Percentiles rank a stretch among this genome's conserved stretches.
These are phyloP conservation scores for Drosophila nigricruria DNA, from an alignment of 2,888 invertebrate species.

Conservation along the genomic window DNA sequence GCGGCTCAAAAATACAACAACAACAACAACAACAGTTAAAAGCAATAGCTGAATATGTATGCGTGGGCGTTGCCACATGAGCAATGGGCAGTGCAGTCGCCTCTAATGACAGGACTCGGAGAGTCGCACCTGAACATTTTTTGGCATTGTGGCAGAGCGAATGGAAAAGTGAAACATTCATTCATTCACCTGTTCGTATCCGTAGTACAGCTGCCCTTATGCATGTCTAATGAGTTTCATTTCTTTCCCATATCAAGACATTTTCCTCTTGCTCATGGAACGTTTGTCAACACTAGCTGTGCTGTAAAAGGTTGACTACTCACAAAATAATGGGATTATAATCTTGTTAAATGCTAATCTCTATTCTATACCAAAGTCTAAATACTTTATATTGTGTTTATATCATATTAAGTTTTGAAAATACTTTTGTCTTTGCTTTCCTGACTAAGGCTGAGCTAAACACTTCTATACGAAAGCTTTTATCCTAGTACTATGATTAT, in stretches of 20 bases:
- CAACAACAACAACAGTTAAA: background rate
- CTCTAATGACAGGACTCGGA: constrained; percentile 33
- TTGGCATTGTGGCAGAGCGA: constrained; percentile 13
- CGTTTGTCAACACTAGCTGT: background rate
- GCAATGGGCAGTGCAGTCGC: constrained; percentile 43
- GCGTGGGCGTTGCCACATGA: constrained; percentile 58
- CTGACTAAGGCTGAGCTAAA: background rate
- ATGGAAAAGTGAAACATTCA: constrained; percentile 13
- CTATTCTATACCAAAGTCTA: background rate
- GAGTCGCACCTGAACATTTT: constrained; percentile 19
- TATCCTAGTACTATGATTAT: background rate
- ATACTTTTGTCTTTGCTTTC: background rate
- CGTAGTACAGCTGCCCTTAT: constrained; percentile 17
- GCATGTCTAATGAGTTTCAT: constrained; percentile 24
- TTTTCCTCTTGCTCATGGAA: background rate
- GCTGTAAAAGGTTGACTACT: background rate
- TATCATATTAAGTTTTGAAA: background rate
- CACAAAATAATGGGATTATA: background rate
- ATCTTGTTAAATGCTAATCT: background rate
- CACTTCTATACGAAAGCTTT: background rate
- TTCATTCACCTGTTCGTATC: constrained; percentile 21
- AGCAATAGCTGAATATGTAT: constrained; percentile 8
- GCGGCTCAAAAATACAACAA: constrained; percentile 40
- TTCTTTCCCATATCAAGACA: background rate
- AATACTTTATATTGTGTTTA: background rate